Evolutionary conservation across 2,113 vertebrate species (phyloP).

Genomic region (Corythornis cristatus): DNA sequence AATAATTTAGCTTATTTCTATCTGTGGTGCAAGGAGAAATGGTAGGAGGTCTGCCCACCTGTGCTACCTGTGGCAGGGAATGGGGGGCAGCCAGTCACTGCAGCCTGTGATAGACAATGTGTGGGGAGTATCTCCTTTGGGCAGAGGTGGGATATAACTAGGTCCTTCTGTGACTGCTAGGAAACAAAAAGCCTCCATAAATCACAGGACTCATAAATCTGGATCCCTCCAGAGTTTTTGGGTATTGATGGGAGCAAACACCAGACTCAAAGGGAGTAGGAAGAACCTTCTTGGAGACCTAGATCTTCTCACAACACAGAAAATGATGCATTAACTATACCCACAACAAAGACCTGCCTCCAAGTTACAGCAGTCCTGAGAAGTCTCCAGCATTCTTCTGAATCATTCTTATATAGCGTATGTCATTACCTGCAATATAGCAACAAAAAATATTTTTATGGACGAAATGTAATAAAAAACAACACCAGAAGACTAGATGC

Average conservation of each 20-base stretch:
- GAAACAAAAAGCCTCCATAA: neutral
- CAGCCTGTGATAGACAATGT: neutral
- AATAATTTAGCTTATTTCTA: neutral
- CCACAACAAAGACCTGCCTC: neutral
- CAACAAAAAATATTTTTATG: neutral
- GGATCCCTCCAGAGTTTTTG: neutral
- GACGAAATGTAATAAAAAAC: neutral
- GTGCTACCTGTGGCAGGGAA: neutral
- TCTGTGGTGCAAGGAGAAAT: neutral
- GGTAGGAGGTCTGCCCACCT: neutral
- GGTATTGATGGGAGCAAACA: neutral
- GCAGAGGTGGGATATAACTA: neutral
- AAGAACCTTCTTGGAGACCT: neutral
- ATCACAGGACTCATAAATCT: neutral
- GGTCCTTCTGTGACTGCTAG: neutral
- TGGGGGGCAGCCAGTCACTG: neutral
- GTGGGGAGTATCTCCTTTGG: accelerated
- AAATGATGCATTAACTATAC: neutral
- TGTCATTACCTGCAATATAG: neutral
- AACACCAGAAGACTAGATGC: neutral
- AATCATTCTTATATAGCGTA: neutral
- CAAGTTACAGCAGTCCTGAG: neutral
- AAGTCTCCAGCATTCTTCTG: neutral
- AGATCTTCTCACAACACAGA: neutral
- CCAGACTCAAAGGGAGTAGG: neutral